Conservation (phyloP, 2,113 vertebrate genomes). For the Bostrychus sinensis region DNA sequence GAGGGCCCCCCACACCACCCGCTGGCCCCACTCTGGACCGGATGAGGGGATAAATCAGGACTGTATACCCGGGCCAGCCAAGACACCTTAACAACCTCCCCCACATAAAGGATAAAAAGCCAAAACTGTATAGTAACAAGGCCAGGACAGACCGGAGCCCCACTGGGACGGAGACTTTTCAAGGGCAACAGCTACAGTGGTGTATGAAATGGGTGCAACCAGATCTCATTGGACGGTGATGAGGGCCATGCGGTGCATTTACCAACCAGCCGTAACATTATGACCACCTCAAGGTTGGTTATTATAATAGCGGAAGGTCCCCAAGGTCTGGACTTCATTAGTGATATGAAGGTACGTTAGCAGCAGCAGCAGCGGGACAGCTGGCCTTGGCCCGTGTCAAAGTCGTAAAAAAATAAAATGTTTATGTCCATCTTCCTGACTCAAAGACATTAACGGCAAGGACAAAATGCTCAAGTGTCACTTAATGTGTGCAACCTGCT, state of each 20-base stretch:
- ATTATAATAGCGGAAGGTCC: background rate
- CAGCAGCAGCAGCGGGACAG: slow-evolving; percentile 1
- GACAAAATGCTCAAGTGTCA: background rate
- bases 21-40: slow-evolving; percentile 28
- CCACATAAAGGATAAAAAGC: slow-evolving; percentile 28
- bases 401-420: background rate
- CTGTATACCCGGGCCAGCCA: slow-evolving; percentile 33
- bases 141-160: background rate
- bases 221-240: background rate
- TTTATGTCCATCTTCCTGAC: slow-evolving; percentile 1
- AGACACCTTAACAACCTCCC: slow-evolving; percentile 49
- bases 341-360: background rate
- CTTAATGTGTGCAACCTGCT: background rate
- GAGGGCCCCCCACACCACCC: slow-evolving; percentile 14
- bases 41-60: slow-evolving; percentile 55
- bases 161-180: background rate
- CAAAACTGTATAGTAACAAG: slow-evolving; percentile 34
- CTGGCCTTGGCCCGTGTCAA: slow-evolving; percentile 1
- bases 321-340: background rate
- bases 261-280: background rate
- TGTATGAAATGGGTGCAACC: background rate
- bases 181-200: background rate
- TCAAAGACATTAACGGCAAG: background rate
- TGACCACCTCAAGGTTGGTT: background rate
- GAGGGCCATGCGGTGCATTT: background rate